phyloP scores from a whole-genome alignment of 2,888 invertebrate genomes.

The Lithophane ornitopus region DNA sequence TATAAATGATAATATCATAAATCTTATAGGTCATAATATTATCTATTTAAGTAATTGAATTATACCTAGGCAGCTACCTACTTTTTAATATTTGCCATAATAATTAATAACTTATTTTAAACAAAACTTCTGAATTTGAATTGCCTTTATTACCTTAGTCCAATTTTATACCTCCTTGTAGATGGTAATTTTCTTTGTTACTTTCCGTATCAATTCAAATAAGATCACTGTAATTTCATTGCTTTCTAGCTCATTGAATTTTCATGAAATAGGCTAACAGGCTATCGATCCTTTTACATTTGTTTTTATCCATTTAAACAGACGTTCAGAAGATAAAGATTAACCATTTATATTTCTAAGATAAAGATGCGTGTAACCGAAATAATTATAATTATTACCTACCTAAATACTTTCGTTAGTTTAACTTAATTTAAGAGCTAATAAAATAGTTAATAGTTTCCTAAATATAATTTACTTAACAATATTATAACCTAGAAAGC shows the following conservation, averaged over 20 bases:
- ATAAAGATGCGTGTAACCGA: not conserved
- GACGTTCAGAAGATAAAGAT: not conserved
- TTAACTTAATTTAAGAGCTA: conserved; percentile 3
- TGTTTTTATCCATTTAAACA: conserved; percentile 5
- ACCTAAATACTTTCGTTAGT: not conserved
- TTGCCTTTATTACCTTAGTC: not conserved
- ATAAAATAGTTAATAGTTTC: too few species aligned
- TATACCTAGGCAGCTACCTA: too few species aligned
- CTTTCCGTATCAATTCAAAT: conserved; percentile 77
- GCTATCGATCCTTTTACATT: conserved; percentile 37
- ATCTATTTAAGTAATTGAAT: too few species aligned
- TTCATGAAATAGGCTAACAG: conserved; percentile 65
- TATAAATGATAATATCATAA: not conserved
- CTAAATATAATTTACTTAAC: conserved; percentile 1
- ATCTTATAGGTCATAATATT: not conserved
- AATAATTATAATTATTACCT: not conserved
- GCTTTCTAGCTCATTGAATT: conserved; percentile 71
- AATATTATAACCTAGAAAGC: conserved; percentile 10
- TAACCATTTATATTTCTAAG: not conserved
- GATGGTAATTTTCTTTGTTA: conserved; percentile 76
- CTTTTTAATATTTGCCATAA: not conserved
- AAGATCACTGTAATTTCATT: conserved; percentile 74
- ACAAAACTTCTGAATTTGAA: not conserved
- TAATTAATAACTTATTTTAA: not conserved
- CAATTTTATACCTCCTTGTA: conserved; percentile 66